These are phyloP conservation scores for Lacerta viridis DNA, from an alignment of 2,797 vertebrate species.

Conservation along the genomic window DNA sequence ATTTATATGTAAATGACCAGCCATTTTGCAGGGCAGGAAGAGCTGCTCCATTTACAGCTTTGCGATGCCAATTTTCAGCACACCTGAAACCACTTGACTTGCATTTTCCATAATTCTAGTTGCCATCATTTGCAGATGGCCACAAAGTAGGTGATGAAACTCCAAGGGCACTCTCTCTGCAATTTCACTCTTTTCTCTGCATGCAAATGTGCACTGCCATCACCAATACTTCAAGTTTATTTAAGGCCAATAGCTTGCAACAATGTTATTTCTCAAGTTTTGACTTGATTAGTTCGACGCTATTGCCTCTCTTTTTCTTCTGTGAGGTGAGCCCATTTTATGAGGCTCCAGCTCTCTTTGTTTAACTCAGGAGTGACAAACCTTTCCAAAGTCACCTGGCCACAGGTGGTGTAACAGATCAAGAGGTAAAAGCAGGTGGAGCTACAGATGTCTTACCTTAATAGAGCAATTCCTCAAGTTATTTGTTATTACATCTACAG, in stretches of 20 bases:
- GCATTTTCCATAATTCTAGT: constrained; percentile 19
- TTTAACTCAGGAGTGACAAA: no score
- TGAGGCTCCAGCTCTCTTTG: no score
- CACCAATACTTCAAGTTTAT: neutral
- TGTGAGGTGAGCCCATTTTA: no score
- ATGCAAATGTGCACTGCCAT: neutral
- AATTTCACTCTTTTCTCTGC: neutral
- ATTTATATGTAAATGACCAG: constrained; percentile 63
- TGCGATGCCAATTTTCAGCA: constrained; percentile 8
- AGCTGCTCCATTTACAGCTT: constrained; percentile 31
- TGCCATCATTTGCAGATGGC: constrained; percentile 29
- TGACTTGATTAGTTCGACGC: neutral
- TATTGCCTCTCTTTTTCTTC: no score
- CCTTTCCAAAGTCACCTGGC: no score
- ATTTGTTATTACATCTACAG: no score
- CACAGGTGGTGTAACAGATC: no score
- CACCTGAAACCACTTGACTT: constrained; percentile 34
- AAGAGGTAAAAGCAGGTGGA: no score
- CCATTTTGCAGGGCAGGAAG: constrained; percentile 30
- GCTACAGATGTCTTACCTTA: no score
- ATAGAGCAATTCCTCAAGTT: no score
- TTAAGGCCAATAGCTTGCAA: neutral
- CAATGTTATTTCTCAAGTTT: neutral
- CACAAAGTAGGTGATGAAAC: constrained; percentile 5
- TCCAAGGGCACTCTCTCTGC: neutral